These are phyloP conservation scores for Diloba caeruleocephala DNA, from an alignment of 2,888 invertebrate genomes.

Conservation along the genomic window DNA sequence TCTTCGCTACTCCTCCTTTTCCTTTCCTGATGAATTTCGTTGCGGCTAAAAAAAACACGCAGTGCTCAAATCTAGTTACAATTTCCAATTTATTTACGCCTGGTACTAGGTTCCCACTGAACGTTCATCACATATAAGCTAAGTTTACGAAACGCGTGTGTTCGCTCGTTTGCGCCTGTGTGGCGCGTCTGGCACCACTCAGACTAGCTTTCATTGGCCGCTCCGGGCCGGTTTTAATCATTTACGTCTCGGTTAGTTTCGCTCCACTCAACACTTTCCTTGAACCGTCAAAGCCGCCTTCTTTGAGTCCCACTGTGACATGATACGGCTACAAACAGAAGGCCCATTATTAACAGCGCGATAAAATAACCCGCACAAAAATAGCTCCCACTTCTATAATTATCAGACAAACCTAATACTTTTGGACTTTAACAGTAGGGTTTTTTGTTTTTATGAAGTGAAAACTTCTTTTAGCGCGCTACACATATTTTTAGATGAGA, in stretches of 20 bases:
- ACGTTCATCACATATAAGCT: background rate
- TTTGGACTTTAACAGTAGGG: too few relatives aligned
- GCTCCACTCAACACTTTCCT: conserved; percentile 16
- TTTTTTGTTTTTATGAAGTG: too few relatives aligned
- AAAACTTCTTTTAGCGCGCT: too few relatives aligned
- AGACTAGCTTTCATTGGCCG: conserved; percentile 25
- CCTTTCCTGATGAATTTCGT: too few relatives aligned
- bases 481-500: too few relatives aligned
- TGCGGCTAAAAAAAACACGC: too few relatives aligned
- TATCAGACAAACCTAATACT: too few relatives aligned
- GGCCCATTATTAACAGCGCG: too few relatives aligned
- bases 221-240: conserved; percentile 29
- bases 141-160: background rate
- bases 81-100: background rate
- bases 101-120: background rate
- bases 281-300: conserved; percentile 11
- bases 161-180: conserved; percentile 5
- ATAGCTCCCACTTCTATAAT: too few relatives aligned
- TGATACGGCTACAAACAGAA: background rate
- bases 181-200: conserved; percentile 21
- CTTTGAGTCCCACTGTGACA: conserved; percentile 5
- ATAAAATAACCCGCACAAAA: too few relatives aligned
- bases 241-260: conserved; percentile 29
- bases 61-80: too few relatives aligned
- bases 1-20: too few relatives aligned